Base-by-base conservation (phyloP, 2,888 invertebrate species). In the Leucania comma region DNA sequence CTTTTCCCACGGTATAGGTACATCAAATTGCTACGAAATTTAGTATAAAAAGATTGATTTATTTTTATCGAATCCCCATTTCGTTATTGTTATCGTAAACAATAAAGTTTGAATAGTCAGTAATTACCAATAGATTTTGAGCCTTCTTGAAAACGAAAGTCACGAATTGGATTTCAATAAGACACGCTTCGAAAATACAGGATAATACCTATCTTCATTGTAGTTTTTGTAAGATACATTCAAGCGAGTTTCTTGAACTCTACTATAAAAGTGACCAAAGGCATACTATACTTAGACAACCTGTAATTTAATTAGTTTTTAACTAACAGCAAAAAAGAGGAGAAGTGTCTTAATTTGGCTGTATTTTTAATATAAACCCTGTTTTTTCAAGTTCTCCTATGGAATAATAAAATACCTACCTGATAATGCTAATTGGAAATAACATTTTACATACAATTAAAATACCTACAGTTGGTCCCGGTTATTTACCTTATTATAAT, bases 1-100 rank as follows among this genome's bases (percentile, higher is more conserved):
- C 80, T 91, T 93, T 94, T 94, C 94, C 93, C 94, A 94, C 90
- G 81, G 78, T 87, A 75, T 58, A 57, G 38, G 24, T 58, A 57
- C 35, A 20, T 56, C 61, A 48, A 58, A 24, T 72, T 24, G 62
- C 54, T 60, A 61, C 56, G 53, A 46, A 62, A 58, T 64, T 54
- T 42, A 32, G 3, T 48, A 20, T 26, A 61, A 59, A 65, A 60
- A 59, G 17, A 42, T 50, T 51, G 50, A 59, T 60, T 74, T 68
- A 51, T 12, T 35, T 14, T 35, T 22, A 46, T 59, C 42, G n/a
- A n/a, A 60, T 64, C 57, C 35, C 46, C 29, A 24, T 56, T 57
- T 58, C 32, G 12, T 77, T 32, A 38, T 57, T 77, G 20, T 76
- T 57, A 51, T 46, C 50, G 22, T 35, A 42, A 70, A 61, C 38